Evolutionary conservation across 2,797 vertebrate species (phyloP).

Genomic region (Cryptoprocta ferox): DNA sequence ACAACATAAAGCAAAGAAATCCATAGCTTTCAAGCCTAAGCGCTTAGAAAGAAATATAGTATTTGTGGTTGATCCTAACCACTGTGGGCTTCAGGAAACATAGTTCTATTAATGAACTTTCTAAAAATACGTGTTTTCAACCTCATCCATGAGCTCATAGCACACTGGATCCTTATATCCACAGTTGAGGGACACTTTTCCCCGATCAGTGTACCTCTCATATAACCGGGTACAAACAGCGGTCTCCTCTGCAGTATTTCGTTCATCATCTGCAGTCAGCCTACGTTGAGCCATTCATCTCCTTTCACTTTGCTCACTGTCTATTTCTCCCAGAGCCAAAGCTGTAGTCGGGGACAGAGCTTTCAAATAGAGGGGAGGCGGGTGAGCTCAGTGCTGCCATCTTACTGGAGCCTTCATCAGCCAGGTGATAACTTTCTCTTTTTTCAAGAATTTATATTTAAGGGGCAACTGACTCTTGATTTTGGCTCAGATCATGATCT

Average conservation of each 20-base stretch:
- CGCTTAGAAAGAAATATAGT: slow-evolving; percentile 5
- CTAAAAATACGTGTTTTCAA: neutral
- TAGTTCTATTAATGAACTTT: neutral
- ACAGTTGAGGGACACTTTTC: neutral
- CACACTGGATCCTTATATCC: neutral
- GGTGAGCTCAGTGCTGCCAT: neutral
- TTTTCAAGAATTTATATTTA: neutral
- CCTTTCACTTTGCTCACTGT: neutral
- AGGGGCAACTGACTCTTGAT: too few relatives aligned
- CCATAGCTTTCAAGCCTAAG: slow-evolving; percentile 6
- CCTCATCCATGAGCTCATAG: neutral
- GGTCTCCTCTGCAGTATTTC: neutral
- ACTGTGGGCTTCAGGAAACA: neutral
- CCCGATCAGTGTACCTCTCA: rapidly evolving
- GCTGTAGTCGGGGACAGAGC: neutral
- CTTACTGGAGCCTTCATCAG: neutral
- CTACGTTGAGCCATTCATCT: rapidly evolving
- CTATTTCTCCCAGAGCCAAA: neutral
- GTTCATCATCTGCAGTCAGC: neutral
- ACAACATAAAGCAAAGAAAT: slow-evolving; percentile 57
- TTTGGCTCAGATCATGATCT: too few relatives aligned
- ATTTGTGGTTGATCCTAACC: neutral
- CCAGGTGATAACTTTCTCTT: neutral
- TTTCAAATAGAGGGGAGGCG: neutral
- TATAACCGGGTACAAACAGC: rapidly evolving